A percentile compares a stretch with the other conserved stretches of the same genome.
phyloP scores from a whole-genome alignment of 2,888 invertebrate species.

The Drosophila emarginata region DNA sequence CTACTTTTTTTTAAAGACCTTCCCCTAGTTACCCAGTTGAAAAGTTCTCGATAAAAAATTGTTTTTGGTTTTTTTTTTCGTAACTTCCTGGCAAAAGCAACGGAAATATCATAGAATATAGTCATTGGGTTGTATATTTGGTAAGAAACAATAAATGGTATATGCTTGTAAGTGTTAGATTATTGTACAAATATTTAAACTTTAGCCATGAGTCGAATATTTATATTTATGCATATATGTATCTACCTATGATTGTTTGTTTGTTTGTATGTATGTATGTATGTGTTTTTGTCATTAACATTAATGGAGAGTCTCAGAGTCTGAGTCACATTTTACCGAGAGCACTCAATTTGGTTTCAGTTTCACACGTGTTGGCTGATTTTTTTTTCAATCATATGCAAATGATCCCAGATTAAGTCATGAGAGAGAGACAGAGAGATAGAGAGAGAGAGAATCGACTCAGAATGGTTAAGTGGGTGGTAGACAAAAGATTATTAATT shows the following conservation, averaged over 20 bases:
- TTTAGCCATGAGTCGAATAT: slow-evolving; percentile 30
- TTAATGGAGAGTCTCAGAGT: slow-evolving; percentile 2
- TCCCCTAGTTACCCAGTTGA: slow-evolving; percentile 12
- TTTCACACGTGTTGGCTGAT: slow-evolving; percentile 8
- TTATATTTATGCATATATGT: not conserved
- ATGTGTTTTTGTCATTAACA: slow-evolving; percentile 14
- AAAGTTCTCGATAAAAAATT: slow-evolving; percentile 29
- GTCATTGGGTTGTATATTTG: not conserved
- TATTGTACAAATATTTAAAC: slow-evolving; percentile 60
- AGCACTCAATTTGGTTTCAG: slow-evolving; percentile 2
- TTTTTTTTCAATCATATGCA: not conserved
- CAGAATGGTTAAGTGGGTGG: slow-evolving; percentile 6
- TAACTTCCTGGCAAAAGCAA: slow-evolving; percentile 52
- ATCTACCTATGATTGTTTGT: not conserved
- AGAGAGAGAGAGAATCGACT: not conserved
- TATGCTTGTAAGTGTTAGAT: slow-evolving; percentile 34
- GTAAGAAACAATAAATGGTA: not conserved
- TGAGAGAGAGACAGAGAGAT: not conserved
- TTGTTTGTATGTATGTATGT: not conserved
- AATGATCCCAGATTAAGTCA: slow-evolving; percentile 11
- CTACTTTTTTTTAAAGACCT: not conserved
- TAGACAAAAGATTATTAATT: slow-evolving; percentile 9
- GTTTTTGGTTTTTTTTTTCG: slow-evolving; percentile 29
- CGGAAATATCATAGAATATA: slow-evolving; percentile 45
- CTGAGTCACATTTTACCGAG: not conserved